These are phyloP conservation scores for Callithrix jacchus DNA, from an alignment of 2,113 vertebrate genomes.

Conservation along the genomic window DNA sequence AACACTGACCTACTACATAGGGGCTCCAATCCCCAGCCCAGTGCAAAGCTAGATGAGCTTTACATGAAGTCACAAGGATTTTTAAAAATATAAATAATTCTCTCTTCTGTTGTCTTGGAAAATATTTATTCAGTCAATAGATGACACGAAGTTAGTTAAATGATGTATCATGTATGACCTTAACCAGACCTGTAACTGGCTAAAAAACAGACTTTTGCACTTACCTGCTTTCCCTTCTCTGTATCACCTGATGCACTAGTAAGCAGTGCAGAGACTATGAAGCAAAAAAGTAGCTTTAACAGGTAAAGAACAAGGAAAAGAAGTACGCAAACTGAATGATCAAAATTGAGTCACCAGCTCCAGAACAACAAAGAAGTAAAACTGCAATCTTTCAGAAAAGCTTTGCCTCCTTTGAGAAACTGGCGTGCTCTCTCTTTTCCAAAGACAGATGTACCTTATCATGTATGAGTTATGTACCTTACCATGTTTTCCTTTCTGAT, in stretches of 20 bases:
- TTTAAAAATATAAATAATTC: background rate
- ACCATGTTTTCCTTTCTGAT: background rate
- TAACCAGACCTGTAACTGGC: background rate
- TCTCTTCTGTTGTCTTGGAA: background rate
- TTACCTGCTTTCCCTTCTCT: background rate
- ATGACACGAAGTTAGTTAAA: background rate
- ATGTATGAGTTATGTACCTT: too few species aligned
- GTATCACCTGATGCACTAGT: background rate
- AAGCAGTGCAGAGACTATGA: background rate
- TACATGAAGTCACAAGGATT: background rate
- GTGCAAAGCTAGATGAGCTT: background rate
- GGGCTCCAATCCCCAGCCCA: background rate
- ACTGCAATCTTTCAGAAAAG: background rate
- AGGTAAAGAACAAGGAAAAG: background rate
- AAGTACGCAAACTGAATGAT: background rate
- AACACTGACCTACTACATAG: background rate
- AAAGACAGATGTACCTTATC: background rate
- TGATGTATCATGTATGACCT: background rate
- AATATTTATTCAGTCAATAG: background rate
- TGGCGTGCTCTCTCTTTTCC: background rate
- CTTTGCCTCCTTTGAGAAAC: background rate
- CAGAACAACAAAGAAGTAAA: background rate
- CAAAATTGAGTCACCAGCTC: background rate
- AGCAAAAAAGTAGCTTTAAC: background rate
- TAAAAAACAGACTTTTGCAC: background rate